Evolutionary conservation across 2,888 invertebrate species (phyloP).

Genomic region (Brachypalpus laphriformis): DNA sequence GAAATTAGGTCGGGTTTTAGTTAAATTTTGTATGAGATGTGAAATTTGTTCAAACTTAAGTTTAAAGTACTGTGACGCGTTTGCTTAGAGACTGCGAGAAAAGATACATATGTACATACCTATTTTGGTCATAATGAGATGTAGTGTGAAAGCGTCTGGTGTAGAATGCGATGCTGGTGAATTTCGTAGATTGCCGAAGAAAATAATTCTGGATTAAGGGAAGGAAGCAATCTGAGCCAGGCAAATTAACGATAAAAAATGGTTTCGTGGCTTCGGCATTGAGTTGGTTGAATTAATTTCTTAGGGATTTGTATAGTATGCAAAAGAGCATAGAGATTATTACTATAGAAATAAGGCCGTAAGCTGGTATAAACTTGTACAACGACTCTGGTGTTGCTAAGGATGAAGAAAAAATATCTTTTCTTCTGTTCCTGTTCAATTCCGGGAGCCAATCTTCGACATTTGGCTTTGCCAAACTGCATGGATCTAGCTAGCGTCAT

Average conservation of each 20-base stretch:
- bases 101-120: no score
- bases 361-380: no score
- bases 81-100: not conserved
- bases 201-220: not conserved
- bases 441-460: no score
- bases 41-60: conserved; percentile 1
- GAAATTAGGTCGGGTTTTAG: conserved; percentile 52
- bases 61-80: not conserved
- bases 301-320: no score
- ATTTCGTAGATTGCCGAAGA: not conserved
- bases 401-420: no score
- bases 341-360: no score
- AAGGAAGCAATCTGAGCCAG: not conserved
- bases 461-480: no score
- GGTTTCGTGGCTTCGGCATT: not conserved
- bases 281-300: no score
- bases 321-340: no score
- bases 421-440: no score
- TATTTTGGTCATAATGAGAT: not conserved
- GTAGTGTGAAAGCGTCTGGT: not conserved
- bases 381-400: no score
- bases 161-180: not conserved
- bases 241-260: not conserved
- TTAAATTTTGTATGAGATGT: conserved; percentile 21
- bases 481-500: no score